Base-by-base conservation (phyloP, 2,797 vertebrate species). In the Melanotaenia maccullochi region DNA sequence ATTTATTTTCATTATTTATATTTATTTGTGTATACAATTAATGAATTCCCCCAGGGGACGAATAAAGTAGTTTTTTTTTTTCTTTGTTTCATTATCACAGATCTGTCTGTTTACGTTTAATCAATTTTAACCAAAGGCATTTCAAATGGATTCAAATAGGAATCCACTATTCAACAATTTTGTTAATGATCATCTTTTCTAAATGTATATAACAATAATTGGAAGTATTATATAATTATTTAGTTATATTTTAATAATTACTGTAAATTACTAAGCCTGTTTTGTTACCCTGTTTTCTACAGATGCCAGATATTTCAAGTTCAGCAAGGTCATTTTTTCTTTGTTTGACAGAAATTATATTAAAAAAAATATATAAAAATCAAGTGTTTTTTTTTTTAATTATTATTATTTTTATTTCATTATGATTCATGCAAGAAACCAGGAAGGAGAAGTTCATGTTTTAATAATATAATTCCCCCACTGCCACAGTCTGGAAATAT, bases 401-500 rank as follows among this genome's bases (percentile, higher is more conserved):
- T 28, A 28, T 28, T 28, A 4, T 28, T 28, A 4, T 28, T 30
- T 36, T 36, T 4, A 36, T 36, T 36, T 36, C 9, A 76, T 79
- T 52, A 69, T 58, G 25, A 78, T 76, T 63, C 71, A 74, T 73
- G 55, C 30, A 57, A 65, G 12, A 38, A 38, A 2, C 36, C 11
- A 44, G 18, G 42, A 44, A 44, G 16, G 20, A 30, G 28, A 30
- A 30, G 28, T 30, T 30, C 28, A 30, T 30, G 28, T 30, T 30
- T 30, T 30, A 30, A 30, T 30, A 30, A 4, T n/a, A 18, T 64
- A 65, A 76, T 82, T 77, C 55, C 0, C 71, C 69, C 67, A 56
- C 73, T 64, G 36, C 57, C 60, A 44, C 28, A 72, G n/a, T 49
- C 3, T 8, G 28, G 40, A 62, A 49, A 72, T 70, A 73, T 81